These are phyloP conservation scores for Sebastes itinus DNA, from an alignment of 2,797 vertebrate genomes.

Conservation along the genomic window DNA sequence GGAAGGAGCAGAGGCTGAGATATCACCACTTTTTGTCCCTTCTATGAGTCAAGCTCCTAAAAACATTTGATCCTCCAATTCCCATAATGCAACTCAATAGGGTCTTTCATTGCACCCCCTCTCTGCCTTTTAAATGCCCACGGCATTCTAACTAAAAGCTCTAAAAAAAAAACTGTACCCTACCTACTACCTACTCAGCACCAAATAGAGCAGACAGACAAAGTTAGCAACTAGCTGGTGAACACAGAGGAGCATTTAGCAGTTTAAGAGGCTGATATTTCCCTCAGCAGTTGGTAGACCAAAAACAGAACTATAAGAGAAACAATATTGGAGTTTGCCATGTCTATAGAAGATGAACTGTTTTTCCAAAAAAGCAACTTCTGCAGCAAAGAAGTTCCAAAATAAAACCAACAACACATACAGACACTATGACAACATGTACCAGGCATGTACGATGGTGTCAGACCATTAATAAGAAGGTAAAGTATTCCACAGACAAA, in stretches of 20 bases:
- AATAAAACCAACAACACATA: neutral
- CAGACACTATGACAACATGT: neutral
- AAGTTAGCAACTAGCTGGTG: neutral
- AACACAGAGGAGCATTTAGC: neutral
- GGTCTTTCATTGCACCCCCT: neutral
- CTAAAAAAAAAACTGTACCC: neutral
- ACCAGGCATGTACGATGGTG: no score
- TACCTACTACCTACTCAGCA: neutral
- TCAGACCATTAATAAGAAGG: neutral
- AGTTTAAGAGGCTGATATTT: neutral
- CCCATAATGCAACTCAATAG: slow-evolving; percentile 1
- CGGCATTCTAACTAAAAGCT: neutral
- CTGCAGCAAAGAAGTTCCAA: no score
- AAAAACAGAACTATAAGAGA: neutral
- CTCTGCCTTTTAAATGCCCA: neutral
- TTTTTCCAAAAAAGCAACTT: no score
- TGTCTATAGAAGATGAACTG: no score
- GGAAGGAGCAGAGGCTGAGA: neutral
- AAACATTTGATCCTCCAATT: neutral
- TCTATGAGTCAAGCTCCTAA: neutral
- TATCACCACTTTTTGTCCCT: neutral
- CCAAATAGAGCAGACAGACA: neutral
- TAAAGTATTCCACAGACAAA: neutral
- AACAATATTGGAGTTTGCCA: neutral
- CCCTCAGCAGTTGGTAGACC: neutral